Base-by-base conservation (phyloP, 1,140 invertebrate species). In the Aphis gossypii region DNA sequence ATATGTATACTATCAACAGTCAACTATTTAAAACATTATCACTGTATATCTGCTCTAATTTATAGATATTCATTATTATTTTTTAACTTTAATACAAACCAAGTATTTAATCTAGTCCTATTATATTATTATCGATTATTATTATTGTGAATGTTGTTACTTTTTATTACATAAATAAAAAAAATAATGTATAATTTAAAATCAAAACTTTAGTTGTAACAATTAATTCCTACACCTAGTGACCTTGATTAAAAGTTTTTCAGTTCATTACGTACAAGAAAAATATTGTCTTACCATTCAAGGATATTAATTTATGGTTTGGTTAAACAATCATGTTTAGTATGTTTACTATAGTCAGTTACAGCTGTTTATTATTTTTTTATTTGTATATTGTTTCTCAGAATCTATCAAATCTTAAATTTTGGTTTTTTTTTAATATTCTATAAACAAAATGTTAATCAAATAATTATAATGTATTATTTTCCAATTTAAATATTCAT, bases 31-130 rank as follows among this genome's bases (percentile, higher is more conserved):
- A 48, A 18, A n/a, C 3, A 90, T 46, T 20, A 35, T 46, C 7
- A 68, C 1, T 90, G 30, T 30, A 35, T 44, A 18, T 68, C 1
- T 90, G 30, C 44, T n/a, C 44, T 56, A 60, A 60, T 56, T 41
- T 90, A 90, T 60, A 20, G 9, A 30, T 89, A 44, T n/a, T 89
- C 41, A 51, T 88, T 90, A 44, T 90, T 60, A 5, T 46, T 90
- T 60, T 38, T 89, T 11, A 38, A 46, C 35, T 20, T 54, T 21
- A 51, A 25, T 84, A 76, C n/a, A n/a, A 44, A 46, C 23, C 1
- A 46, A 86, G 38, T 88, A 35, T 88, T 88, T 51, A 54, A 88
- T 88, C 87, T 88, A 88, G 87, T 88, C 87, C 8, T 88, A 30
- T 38, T 54, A 35, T 38, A 46, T 87, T 87, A 88, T 88, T 87